Base-by-base conservation (phyloP, 2,888 invertebrate species). In the Clistopyga incitator region DNA sequence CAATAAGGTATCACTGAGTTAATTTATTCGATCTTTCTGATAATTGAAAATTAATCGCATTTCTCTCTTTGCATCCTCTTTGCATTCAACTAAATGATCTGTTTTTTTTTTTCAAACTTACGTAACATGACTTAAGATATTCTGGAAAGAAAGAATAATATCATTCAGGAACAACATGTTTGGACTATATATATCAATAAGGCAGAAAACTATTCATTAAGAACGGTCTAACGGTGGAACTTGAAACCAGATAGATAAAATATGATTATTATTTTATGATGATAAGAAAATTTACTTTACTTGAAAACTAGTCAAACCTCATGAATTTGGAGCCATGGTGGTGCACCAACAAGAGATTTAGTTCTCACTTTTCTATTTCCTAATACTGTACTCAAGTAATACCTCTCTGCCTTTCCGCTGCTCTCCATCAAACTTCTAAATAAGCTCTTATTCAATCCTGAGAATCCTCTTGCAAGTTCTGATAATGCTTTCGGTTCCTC, bases 401-500 rank as follows among this genome's bases (percentile, higher is more conserved):
- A 38, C 61, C 38, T 61, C 34, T 18, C 2, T 18, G 6, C 18
- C 15, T 6, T 10, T 15, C 29, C 38, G 2, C n/a, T 38, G 34
- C 8, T 15, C 18, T 34, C 0, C 15, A 34, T 61, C 38, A 34
- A 61, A 61, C 38, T 38, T 29, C 18, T 34, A 34, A 34, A 61
- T 10, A 6, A 34, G 34, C 34, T 1, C 6, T 6, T 34, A 34
- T n/a, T 34, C 34, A 29, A 4, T 6, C 34, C 15, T 34, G 15
- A 61, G 29, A 34, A 34, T 18, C 18, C 38, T 61, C 61, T 18
- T 34, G 61, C 34, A 38, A 61, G 34, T 61, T 18, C 34, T 34
- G 34, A 61, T 61, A 61, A 38, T 61, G 38, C 61, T 61, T n/a
- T 61, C 18, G 4, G 34, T 61, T 61, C n/a, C 34, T 10, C 59